Base-by-base conservation (phyloP, 2,888 invertebrate species). In the Andrena chrysosceles region DNA sequence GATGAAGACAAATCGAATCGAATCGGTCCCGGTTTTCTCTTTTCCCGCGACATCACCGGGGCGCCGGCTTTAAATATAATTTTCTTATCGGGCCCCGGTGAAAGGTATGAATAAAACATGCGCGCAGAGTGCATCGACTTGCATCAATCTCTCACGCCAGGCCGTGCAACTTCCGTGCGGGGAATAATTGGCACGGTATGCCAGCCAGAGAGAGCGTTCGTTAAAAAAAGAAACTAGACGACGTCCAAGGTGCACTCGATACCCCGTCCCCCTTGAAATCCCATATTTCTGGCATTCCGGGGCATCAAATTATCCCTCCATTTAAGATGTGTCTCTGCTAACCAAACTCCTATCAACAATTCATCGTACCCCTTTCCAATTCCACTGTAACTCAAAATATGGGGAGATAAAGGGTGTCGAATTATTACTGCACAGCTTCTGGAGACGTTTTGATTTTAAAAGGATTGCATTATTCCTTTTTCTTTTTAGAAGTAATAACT, bases 21-120 rank as follows among this genome's bases (percentile, higher is more conserved):
- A 29, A 64, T 69, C 42, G 63, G 56, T 56, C 56, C 23, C 56
- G 56, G 63, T 81, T 86, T 86, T 81, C 86, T 77, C 75, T 31
- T 81, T 77, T 76, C 69, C 67, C 66, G 87, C 78, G 79, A 70
- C 83, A 64, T 83, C 75, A 66, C 23, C 79, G 49, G 49, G 75
- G 66, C 74, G 60, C 79, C 72, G 63, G 63, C 56, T 85, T 77
- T 85, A 85, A 87, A 83, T 89, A 87, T 89, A 82, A 87, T 89
- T 85, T 85, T 82, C 83, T 85, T 89, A 89, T 85, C 87, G 81
- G 56, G 56, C 70, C 16, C 59, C 78, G 81, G 89, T 84, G 89
- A 88, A 88, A 88, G 85, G 89, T 81, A 83, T 83, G 87, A 81
- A 81, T 84, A 81, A 82, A 82, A 85, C 75, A 84, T 84, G 52